phyloP scores from a whole-genome alignment of 1,140 invertebrate species.

The Procambarus virginalis region DNA sequence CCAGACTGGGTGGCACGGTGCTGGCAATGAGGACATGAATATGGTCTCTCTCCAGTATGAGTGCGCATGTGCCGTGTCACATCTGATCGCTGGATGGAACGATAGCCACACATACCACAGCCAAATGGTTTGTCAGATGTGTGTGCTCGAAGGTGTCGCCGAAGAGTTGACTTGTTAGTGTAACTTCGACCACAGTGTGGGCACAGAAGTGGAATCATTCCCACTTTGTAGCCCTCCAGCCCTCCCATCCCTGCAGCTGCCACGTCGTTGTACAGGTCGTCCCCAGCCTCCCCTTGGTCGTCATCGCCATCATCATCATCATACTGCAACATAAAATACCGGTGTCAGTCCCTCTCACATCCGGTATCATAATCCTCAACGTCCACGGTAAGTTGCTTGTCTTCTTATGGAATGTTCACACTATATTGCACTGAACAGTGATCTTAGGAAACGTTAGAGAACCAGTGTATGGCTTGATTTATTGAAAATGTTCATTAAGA shows the following conservation, averaged over 20 bases:
- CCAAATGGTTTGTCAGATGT: constrained; percentile 34
- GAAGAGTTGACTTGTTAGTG: constrained; percentile 50
- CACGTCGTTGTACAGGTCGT: constrained; percentile 9
- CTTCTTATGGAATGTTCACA: background rate
- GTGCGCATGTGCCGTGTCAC: constrained; percentile 51
- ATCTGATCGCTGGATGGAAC: constrained; percentile 45
- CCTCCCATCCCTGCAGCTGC: constrained; percentile 14
- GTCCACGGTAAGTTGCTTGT: constrained; percentile 6
- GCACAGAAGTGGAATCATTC: constrained; percentile 22
- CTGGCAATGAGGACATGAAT: constrained; percentile 44
- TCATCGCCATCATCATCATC: no score
- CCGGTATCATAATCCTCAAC: background rate
- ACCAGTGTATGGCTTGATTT: background rate
- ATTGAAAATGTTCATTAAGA: no score
- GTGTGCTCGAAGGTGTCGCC: constrained; percentile 51
- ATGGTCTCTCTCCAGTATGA: constrained; percentile 52
- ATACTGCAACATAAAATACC: constrained; percentile 59
- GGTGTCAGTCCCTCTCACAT: constrained; percentile 34
- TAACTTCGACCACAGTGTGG: constrained; percentile 50
- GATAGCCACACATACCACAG: constrained; percentile 45
- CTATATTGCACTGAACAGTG: background rate
- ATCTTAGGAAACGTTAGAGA: background rate
- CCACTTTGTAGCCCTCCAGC: constrained; percentile 13
- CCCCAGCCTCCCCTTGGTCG: constrained; percentile 5
- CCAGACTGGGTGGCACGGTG: constrained; percentile 55